A percentile compares a stretch with the other conserved stretches of the same genome.
Conservation (phyloP, 2,888 invertebrate species). For the Trileptium ribeirensis region DNA sequence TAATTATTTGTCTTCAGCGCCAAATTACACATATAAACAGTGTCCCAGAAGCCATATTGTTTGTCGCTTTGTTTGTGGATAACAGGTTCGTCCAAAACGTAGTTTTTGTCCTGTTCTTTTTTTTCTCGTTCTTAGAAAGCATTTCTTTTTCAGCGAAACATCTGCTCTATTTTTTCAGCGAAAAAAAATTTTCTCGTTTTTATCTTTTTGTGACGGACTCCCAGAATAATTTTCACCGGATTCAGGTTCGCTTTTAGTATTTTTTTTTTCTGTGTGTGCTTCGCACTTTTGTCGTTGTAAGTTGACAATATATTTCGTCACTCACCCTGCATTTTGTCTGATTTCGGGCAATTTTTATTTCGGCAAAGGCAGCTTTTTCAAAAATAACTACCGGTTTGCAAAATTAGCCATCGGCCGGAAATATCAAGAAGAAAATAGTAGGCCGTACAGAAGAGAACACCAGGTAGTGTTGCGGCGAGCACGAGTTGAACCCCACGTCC, state of each 20-base stretch:
- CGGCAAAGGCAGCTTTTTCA: neutral
- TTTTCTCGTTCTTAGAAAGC: neutral
- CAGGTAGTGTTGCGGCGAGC: neutral
- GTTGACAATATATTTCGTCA: neutral
- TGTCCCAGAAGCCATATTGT: neutral
- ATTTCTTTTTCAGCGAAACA: neutral
- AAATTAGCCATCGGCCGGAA: neutral
- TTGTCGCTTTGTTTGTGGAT: too few relatives aligned
- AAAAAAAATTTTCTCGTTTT: neutral
- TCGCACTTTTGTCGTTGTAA: too few relatives aligned
- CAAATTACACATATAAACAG: neutral
- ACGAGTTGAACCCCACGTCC: conserved; percentile 6
- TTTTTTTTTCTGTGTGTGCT: neutral
- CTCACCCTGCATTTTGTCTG: neutral
- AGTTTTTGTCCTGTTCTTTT: neutral
- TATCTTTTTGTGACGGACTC: neutral
- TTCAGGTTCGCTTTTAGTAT: neutral
- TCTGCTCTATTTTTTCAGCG: neutral
- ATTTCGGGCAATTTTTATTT: neutral
- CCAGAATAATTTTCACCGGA: too few relatives aligned
- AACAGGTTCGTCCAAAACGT: too few relatives aligned
- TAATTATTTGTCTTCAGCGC: neutral
- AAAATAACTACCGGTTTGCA: neutral
- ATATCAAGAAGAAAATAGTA: neutral
- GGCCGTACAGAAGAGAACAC: neutral